These are phyloP conservation scores for Protonibea diacanthus DNA, from an alignment of 2,797 vertebrate genomes.

Conservation along the genomic window DNA sequence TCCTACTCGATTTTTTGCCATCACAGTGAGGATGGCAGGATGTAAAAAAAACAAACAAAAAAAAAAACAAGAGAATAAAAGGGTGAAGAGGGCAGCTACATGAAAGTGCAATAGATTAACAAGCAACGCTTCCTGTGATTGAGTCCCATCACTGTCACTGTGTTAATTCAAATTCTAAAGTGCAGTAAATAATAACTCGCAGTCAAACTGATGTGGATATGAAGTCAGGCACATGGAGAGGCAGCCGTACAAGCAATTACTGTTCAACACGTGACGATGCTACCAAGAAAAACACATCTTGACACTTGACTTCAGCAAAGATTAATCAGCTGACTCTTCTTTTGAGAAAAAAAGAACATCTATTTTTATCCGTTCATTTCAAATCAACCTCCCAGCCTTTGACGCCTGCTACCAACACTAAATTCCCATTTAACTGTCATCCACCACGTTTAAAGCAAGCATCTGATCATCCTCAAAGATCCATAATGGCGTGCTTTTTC, in stretches of 20 bases:
- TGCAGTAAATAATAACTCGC: neutral
- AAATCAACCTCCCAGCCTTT: conserved; percentile 15
- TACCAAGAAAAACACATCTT: conserved; percentile 12
- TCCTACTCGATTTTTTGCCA: conserved; percentile 37
- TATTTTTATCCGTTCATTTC: conserved; percentile 2
- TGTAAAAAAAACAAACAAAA: neutral
- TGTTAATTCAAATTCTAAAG: conserved; percentile 18
- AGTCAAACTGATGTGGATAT: conserved; percentile 26
- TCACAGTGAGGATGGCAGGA: neutral
- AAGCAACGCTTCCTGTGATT: neutral
- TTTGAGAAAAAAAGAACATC: neutral
- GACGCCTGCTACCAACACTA: neutral
- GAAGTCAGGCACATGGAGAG: neutral
- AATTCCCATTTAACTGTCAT: conserved; percentile 19
- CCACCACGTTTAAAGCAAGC: conserved; percentile 30
- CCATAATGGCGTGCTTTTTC: conserved; percentile 39
- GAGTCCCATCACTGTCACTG: conserved; percentile 20
- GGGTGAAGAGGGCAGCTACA: conserved; percentile 1
- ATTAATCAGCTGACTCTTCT: conserved; percentile 8
- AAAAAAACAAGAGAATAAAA: conserved; percentile 12
- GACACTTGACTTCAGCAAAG: conserved; percentile 20
- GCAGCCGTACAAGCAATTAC: neutral
- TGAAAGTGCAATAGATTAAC: neutral
- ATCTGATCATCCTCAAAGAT: conserved; percentile 34
- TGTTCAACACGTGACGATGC: neutral